phyloP scores from a whole-genome alignment of 2,888 invertebrate genomes.

The Tenthredo mesomela region DNA sequence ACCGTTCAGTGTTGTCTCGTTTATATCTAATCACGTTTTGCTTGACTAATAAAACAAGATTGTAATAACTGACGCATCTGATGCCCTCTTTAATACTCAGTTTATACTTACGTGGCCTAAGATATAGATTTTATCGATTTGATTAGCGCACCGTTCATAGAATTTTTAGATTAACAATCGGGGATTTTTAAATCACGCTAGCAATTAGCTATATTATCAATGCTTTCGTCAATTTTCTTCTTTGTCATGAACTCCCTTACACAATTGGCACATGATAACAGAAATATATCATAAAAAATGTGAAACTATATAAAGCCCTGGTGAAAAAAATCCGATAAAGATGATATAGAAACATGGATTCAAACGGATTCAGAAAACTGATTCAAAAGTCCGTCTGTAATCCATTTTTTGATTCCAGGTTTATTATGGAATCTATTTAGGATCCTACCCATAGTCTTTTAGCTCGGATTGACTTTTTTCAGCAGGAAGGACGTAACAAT shows the following conservation, averaged over 20 bases:
- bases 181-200: not conserved
- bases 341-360: too few relatives aligned
- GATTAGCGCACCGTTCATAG: not conserved
- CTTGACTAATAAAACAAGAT: conserved; percentile 27
- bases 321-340: too few relatives aligned
- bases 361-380: too few relatives aligned
- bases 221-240: not conserved
- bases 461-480: too few relatives aligned
- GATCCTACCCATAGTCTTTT: too few relatives aligned
- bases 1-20: conserved; percentile 29
- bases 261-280: not conserved
- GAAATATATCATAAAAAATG: not conserved
- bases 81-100: conserved; percentile 23
- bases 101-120: conserved; percentile 44
- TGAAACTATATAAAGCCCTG: not conserved
- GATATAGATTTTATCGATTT: conserved; percentile 22
- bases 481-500: not conserved
- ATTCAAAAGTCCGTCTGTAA: too few relatives aligned
- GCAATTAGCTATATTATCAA: not conserved
- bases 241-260: not conserved
- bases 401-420: too few relatives aligned
- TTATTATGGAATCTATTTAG: not conserved
- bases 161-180: not conserved
- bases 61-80: conserved; percentile 13
- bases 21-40: conserved; percentile 42